Evolutionary conservation across 2,113 vertebrate species (phyloP).

Genomic region (Platanista minor): DNA sequence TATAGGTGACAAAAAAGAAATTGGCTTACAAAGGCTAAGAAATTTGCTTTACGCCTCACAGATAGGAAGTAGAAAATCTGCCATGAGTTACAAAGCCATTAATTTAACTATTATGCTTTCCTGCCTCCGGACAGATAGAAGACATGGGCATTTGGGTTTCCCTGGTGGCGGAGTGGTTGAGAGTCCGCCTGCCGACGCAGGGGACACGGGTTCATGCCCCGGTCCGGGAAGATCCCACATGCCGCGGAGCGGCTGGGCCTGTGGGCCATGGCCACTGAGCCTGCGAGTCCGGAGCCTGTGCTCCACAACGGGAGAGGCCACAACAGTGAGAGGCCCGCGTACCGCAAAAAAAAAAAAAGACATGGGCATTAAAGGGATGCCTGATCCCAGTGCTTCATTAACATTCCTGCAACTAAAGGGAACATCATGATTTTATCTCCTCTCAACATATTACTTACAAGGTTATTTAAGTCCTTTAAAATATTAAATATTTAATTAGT

Average conservation of each 20-base stretch:
- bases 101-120: neutral
- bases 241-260: no score
- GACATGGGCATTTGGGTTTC: neutral
- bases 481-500: constrained; percentile 77
- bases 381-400: constrained; percentile 28
- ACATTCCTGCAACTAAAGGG: constrained; percentile 18
- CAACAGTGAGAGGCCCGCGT: no score
- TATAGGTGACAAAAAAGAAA: neutral
- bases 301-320: no score
- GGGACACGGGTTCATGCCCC: no score
- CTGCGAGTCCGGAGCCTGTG: no score
- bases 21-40: constrained; percentile 2
- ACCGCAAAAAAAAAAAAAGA: no score
- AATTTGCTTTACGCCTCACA: neutral
- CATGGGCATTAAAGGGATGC: neutral
- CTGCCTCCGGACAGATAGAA: neutral
- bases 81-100: neutral
- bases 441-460: constrained; percentile 67
- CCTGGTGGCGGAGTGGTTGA: no score
- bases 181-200: no score
- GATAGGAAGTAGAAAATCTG: neutral
- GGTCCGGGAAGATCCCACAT: no score
- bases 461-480: constrained; percentile 72
- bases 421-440: constrained; percentile 59
- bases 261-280: no score